Evolutionary conservation across 2,113 vertebrate species (phyloP).

Genomic region (Hyaena hyaena): DNA sequence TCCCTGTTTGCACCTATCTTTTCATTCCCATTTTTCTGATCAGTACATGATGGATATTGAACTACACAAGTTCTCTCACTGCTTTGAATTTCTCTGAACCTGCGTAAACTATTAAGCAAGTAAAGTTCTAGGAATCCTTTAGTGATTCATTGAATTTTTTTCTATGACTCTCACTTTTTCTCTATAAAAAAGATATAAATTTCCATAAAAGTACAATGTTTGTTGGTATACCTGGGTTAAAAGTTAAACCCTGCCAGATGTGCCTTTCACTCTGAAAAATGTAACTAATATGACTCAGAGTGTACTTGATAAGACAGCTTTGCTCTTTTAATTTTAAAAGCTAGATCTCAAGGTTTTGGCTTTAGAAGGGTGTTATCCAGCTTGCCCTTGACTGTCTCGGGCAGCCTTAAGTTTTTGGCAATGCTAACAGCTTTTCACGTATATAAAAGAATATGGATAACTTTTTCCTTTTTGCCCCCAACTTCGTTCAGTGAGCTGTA

Average conservation of each 20-base stretch:
- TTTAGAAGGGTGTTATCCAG: not conserved
- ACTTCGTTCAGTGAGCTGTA: constrained; percentile 26
- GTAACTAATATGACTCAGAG: constrained; percentile 42
- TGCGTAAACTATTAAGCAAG: not conserved
- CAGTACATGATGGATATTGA: not conserved
- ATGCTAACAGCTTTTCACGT: not conserved
- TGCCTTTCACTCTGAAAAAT: constrained; percentile 72
- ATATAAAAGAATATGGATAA: not conserved
- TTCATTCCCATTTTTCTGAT: not conserved
- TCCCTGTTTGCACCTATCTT: not conserved
- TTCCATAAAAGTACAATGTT: constrained; percentile 46
- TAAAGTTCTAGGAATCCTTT: not conserved
- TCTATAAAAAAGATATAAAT: not conserved
- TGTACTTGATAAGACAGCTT: constrained; percentile 63
- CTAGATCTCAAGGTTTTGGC: constrained; percentile 66
- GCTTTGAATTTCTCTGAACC: constrained; percentile 1
- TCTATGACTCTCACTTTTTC: not conserved
- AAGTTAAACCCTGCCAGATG: constrained; percentile 69
- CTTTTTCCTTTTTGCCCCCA: not conserved
- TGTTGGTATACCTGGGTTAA: constrained; percentile 37
- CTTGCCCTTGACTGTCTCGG: constrained; percentile 28
- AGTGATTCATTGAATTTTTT: constrained; percentile 1
- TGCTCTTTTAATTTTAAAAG: constrained; percentile 54
- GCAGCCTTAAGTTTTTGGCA: not conserved
- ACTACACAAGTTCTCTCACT: not conserved